Percentiles rank a stretch among this genome's conserved stretches.
Conservation (phyloP, 2,113 vertebrate species). For the Oceanodroma tethys region DNA sequence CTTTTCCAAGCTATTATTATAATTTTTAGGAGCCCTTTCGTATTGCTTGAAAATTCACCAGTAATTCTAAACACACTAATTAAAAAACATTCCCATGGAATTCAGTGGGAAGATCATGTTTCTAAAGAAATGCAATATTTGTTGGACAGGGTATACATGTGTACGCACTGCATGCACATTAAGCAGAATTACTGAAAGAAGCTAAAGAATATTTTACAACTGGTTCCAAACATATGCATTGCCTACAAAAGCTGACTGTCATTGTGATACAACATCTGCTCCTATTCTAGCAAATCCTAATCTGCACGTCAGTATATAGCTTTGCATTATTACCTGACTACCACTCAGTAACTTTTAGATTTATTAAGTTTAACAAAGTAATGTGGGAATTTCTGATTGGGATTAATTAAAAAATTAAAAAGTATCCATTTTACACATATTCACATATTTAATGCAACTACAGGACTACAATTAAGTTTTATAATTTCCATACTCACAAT, state of each 20-base stretch:
- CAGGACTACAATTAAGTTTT: neutral
- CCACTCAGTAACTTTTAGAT: neutral
- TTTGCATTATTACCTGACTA: neutral
- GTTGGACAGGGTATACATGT: neutral
- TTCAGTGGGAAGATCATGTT: neutral
- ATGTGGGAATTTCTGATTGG: neutral
- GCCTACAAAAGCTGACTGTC: neutral
- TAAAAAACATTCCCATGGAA: neutral
- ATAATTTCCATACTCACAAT: neutral
- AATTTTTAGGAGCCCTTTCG: neutral
- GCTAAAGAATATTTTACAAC: neutral
- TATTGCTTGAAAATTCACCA: neutral
- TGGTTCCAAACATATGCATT: neutral
- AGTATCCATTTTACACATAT: neutral
- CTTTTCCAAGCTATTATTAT: neutral
- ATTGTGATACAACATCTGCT: neutral
- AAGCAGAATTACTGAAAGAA: neutral
- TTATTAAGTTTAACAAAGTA: neutral
- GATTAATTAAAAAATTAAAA: neutral
- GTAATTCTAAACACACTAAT: neutral
- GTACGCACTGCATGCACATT: accelerated
- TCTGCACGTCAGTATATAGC: neutral
- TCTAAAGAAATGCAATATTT: neutral
- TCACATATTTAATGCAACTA: neutral
- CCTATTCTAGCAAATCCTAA: neutral